Evolutionary conservation across 2,888 invertebrate genomes (phyloP).

Genomic region (Xylophagus ater): DNA sequence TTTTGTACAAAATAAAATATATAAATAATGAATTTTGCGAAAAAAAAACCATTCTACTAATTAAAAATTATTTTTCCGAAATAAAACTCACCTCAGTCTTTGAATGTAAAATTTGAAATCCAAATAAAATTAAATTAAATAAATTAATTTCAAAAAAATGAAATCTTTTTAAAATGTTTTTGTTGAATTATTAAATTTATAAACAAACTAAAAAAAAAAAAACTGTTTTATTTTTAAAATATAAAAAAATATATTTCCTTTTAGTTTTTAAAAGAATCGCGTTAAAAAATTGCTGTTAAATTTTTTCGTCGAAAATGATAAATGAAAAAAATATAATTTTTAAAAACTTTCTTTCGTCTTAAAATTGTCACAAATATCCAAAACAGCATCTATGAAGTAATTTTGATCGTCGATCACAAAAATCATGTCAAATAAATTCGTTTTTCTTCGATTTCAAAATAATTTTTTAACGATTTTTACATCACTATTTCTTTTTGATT

Average conservation of each 20-base stretch:
- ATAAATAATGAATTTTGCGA: too few relatives aligned
- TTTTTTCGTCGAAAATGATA: constrained; percentile 33
- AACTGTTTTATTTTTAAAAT: too few relatives aligned
- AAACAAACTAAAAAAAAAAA: too few relatives aligned
- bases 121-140: constrained; percentile 4
- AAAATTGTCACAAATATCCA: constrained; percentile 22
- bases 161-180: too few relatives aligned
- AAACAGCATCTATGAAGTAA: constrained; percentile 23
- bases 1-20: too few relatives aligned
- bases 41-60: too few relatives aligned
- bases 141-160: background rate
- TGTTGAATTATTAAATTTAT: too few relatives aligned
- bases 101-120: constrained; percentile 11
- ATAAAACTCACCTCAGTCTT: constrained; percentile 36
- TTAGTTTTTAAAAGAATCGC: too few relatives aligned
- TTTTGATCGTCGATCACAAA: constrained; percentile 17
- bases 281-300: background rate
- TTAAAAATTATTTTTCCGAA: too few relatives aligned
- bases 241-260: too few relatives aligned
- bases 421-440: constrained; percentile 18
- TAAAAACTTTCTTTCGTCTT: constrained; percentile 23
- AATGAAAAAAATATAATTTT: constrained; percentile 32
- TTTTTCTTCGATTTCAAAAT: background rate
- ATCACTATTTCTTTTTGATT: too few relatives aligned
- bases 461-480: too few relatives aligned